Percentiles rank a stretch among this genome's conserved stretches.
Evolutionary conservation across 1,140 invertebrate species (phyloP).

Genomic region (Theocolax elegans): DNA sequence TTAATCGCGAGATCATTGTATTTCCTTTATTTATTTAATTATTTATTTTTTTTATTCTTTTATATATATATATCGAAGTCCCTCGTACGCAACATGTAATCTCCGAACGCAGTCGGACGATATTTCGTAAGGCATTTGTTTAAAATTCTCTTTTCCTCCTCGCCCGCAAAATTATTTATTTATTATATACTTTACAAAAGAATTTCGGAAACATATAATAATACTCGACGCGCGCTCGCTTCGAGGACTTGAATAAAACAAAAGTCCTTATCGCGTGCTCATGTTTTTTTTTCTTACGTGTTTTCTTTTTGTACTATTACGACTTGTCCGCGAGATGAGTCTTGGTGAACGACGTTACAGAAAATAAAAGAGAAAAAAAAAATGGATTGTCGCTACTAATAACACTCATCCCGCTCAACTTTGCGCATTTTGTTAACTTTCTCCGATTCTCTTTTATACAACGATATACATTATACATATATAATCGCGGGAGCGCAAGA

Average conservation of each 20-base stretch:
- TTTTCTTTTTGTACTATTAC: conserved; percentile 42
- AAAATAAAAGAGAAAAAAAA: too few relatives aligned
- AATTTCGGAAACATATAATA: conserved; percentile 15
- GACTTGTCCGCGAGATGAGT: conserved; percentile 7
- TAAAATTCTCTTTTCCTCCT: not conserved
- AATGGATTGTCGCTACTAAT: too few relatives aligned
- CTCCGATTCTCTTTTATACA: conserved; percentile 18
- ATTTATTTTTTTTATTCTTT: not conserved
- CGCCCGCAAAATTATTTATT: not conserved
- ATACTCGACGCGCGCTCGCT: conserved; percentile 19
- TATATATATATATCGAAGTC: not conserved
- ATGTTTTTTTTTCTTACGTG: conserved; percentile 11
- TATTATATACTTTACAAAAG: conserved; percentile 28
- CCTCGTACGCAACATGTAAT: conserved; percentile 11
- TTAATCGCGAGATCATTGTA: conserved; percentile 41
- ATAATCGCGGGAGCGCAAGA: conserved; percentile 2
- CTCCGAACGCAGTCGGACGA: conserved; percentile 14
- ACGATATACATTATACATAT: conserved; percentile 11
- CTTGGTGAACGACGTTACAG: conserved; percentile 2
- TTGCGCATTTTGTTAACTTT: not conserved
- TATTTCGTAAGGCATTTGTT: conserved; percentile 11
- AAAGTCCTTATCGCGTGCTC: conserved; percentile 23
- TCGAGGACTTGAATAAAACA: conserved; percentile 1
- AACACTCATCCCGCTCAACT: not conserved
- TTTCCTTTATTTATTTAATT: conserved; percentile 11